Evolutionary conservation across 2,888 invertebrate genomes (phyloP).

Genomic region (Campopleginae sp.): DNA sequence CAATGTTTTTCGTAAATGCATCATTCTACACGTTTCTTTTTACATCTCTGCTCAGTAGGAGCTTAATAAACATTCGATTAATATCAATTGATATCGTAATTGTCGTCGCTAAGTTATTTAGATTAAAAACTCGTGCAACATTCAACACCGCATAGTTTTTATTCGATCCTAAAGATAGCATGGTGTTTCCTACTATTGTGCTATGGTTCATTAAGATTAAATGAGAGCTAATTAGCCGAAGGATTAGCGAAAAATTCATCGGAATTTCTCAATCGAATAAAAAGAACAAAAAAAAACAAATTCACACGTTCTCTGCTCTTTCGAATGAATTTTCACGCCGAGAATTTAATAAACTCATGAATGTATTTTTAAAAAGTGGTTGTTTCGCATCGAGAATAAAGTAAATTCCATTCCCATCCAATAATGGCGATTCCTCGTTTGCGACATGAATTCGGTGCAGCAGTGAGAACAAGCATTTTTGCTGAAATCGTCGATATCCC

Average conservation of each 20-base stretch:
- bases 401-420: conserved; percentile 51
- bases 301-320: not conserved
- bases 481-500: conserved; percentile 67
- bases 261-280: not conserved
- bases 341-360: conserved; percentile 12
- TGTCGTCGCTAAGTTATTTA: not conserved
- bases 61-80: not conserved
- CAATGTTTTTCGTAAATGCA: not conserved
- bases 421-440: conserved; percentile 59
- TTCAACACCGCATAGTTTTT: not conserved
- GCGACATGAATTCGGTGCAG: conserved; percentile 66
- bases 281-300: not conserved
- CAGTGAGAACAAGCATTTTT: conserved; percentile 62
- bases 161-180: not conserved
- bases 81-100: not conserved
- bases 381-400: not conserved
- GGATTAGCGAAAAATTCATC: not conserved
- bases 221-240: not conserved
- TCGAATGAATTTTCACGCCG: not conserved
- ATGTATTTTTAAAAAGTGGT: not conserved
- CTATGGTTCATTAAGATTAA: not conserved
- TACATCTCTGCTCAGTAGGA: not conserved
- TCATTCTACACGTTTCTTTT: not conserved
- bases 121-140: not conserved
- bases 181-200: not conserved